Base-by-base conservation (phyloP, 2,113 vertebrate species). In the Capra hircus region DNA sequence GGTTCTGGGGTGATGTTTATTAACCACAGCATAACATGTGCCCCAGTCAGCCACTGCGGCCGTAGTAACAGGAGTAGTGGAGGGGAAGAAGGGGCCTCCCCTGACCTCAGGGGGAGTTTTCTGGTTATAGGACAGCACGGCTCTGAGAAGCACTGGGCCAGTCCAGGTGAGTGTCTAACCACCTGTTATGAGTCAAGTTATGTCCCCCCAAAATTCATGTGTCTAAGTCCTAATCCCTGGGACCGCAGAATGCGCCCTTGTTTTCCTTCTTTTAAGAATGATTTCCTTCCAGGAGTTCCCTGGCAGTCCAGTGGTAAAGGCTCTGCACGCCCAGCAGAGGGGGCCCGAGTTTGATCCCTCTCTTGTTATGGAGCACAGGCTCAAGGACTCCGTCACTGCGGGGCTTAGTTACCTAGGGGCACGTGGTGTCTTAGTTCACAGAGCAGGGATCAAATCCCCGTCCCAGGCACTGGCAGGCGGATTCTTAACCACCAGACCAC, bases 391-490 rank as follows among this genome's bases (percentile, higher is more conserved):
- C 1, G 19, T 23, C 67, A 25, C 10, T 23, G 5, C 3, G 5
- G 21, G 10, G 43, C 43, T 48, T 28, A 48, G 74, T 28, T 48
- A 45, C 43, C 6, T 7, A 28, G 7, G 40, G 43, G 40, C 74
- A 78, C 2, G 7, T 28, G 74, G 45, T 30, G 2, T 71, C 17
- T 36, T 71, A 48, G 27, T 80, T 80, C 77, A 28, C 77, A 48
- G 77, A 45, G 27, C 8, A 80, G 43, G 77, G 27, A 40, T 40
- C 67, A 74, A 74, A 74, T 74, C 10, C 10, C 21, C 0, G 0
- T 71, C 19, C 67, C n/a, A 71, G 0, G 2, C 67, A 40, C n/a
- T 74, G 67, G 67, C 10, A 40, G 67, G 67, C 2, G 0, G 21
- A 25, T 74, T 74, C 36, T 74, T 40, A 80, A 80, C 43, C 77